A percentile compares a stretch with the other conserved stretches of the same genome.
phyloP scores from a whole-genome alignment of 2,113 vertebrate species.

The Sinocyclocheilus anophthalmus region DNA sequence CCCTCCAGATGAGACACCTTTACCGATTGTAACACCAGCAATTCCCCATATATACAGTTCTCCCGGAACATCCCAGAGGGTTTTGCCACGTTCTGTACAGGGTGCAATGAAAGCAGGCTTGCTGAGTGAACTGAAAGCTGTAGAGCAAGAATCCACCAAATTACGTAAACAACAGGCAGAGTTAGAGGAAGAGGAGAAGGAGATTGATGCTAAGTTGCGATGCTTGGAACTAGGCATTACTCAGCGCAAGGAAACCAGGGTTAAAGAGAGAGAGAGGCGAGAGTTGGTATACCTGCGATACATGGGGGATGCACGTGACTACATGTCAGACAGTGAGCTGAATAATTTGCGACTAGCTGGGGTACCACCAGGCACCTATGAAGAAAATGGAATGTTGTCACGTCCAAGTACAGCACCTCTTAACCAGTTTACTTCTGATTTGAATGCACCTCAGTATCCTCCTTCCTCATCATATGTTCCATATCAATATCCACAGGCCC shows the following conservation, averaged over 20 bases:
- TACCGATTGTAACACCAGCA: slow-evolving; percentile 87
- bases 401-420: slow-evolving; percentile 79
- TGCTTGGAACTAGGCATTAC: slow-evolving; percentile 95
- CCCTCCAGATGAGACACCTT: slow-evolving; percentile 89
- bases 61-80: slow-evolving; percentile 84
- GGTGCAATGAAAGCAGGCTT: slow-evolving; percentile 89
- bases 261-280: slow-evolving; percentile 86
- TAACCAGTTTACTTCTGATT: slow-evolving; percentile 83
- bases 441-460: slow-evolving; percentile 76
- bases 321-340: slow-evolving; percentile 95
- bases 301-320: slow-evolving; percentile 89
- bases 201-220: slow-evolving; percentile 97
- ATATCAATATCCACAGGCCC: slow-evolving; percentile 82
- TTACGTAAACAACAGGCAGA: slow-evolving; percentile 97
- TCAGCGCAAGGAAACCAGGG: slow-evolving; percentile 93
- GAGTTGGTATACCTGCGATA: slow-evolving; percentile 87
- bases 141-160: slow-evolving; percentile 96
- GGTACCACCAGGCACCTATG: slow-evolving; percentile 74
- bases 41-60: slow-evolving; percentile 85
- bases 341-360: slow-evolving; percentile 87
- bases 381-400: slow-evolving; percentile 74
- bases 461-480: slow-evolving; percentile 81
- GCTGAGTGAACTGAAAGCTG: slow-evolving; percentile 91
- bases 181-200: slow-evolving; percentile 97
- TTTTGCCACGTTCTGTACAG: slow-evolving; percentile 77